Evolutionary conservation across 2,113 vertebrate species (phyloP), one percentile per base, ranked within the genome.

Genomic region (Crotalus tigris): DNA sequence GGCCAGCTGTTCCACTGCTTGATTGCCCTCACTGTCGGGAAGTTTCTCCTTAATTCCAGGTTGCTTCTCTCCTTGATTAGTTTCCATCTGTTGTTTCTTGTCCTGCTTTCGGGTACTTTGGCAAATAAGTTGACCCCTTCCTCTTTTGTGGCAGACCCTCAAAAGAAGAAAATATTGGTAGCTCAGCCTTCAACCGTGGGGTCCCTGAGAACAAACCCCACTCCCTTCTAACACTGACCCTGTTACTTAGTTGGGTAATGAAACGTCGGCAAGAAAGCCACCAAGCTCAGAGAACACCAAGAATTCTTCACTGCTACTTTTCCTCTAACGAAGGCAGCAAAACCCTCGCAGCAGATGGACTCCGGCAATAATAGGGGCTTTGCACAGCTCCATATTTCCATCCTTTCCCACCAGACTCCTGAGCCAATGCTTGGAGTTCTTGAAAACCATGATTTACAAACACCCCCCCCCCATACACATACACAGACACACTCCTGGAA

Each of bases 321-420:
- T 12, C 89, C 91, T 89, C 93, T 49, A 91, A 93, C 89, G 90
- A 94, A 96, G 91, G 92, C 29, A 92, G 89, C 92, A 94, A 92
- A 90, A 23, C 57, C 26, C 87, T 44, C 91, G 93, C 96, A 91
- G 92, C 54, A 57, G 81, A 93, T 61, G 15, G 58, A 95, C 49
- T 92, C 93, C 93, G 57, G 85, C 23, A 93, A 94, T 53, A 13
- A 95, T 44, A 33, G 21, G 54, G 95, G 94, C 91, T 95, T 93
- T 54, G 57, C 55, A 93, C 55, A 92, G 33, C 49, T 90, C 91
- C 33, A 64, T 3, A 90, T 90, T 86, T 93, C 95, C 94, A 92
- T 92, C 86, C 29, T n/a, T 23, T 49, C 44, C 26, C 21, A 23
- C 26, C 6, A 12, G 3, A 39, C 61, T 57, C 90, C 81, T 26